A percentile compares a stretch with the other conserved stretches of the same genome.
These are phyloP conservation scores for Ceratitis capitata DNA, from an alignment of 1,140 invertebrate species.

Conservation along the genomic window DNA sequence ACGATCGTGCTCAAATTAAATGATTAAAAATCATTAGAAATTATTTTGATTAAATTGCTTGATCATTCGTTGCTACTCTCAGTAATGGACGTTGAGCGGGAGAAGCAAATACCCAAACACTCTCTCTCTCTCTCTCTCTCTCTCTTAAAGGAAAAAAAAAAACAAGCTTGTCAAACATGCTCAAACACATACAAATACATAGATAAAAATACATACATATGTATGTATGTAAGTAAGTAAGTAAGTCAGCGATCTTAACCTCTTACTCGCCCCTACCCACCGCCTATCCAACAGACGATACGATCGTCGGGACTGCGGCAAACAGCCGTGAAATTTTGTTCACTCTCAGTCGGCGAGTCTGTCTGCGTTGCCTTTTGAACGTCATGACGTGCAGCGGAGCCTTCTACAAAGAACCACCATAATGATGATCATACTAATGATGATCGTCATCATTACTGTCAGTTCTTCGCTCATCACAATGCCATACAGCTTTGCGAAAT, in stretches of 20 bases:
- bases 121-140: neutral
- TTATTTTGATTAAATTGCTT: neutral
- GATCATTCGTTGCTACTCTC: neutral
- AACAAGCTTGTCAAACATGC: constrained; percentile 13
- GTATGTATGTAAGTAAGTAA: no score
- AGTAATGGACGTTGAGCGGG: no score
- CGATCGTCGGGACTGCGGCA: neutral
- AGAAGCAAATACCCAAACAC: no score
- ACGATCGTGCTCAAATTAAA: neutral
- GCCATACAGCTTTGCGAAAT: neutral
- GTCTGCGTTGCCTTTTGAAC: neutral
- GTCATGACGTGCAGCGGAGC: neutral
- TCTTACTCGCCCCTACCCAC: neutral
- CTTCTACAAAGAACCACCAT: neutral
- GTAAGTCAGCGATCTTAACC: neutral
- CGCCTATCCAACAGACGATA: neutral
- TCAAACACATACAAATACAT: neutral
- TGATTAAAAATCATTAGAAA: neutral
- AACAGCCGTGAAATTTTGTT: constrained; percentile 4
- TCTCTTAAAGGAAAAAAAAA: neutral
- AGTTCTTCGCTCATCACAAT: neutral
- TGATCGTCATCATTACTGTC: neutral
- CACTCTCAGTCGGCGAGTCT: neutral
- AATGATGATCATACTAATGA: neutral
- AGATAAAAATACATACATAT: no score